These are phyloP conservation scores for Aricia agestis DNA, from an alignment of 1,140 invertebrate genomes.

Conservation along the genomic window DNA sequence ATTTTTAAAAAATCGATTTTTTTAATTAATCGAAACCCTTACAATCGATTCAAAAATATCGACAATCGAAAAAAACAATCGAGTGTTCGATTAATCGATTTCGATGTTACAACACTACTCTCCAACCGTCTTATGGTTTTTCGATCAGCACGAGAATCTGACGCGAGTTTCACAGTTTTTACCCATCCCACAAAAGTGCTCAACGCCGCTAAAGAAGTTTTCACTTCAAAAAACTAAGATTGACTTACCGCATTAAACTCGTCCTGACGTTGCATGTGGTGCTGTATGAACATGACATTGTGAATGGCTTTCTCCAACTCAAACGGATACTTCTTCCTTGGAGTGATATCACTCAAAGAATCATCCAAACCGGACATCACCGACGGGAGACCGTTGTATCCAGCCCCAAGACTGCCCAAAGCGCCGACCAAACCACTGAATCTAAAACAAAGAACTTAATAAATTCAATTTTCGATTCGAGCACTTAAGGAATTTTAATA, in stretches of 20 bases:
- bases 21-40: too few relatives aligned
- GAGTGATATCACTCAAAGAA: slow-evolving; percentile 86
- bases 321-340: slow-evolving; percentile 91
- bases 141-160: too few relatives aligned
- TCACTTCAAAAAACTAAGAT: not conserved
- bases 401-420: slow-evolving; percentile 79
- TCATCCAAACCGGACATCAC: slow-evolving; percentile 88
- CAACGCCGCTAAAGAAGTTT: too few relatives aligned
- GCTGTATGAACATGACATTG: slow-evolving; percentile 96
- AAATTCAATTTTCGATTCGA: not conserved
- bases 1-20: too few relatives aligned
- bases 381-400: slow-evolving; percentile 87
- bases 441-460: slow-evolving; percentile 58
- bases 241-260: slow-evolving; percentile 92
- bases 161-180: too few relatives aligned
- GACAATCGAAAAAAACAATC: too few relatives aligned
- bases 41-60: too few relatives aligned
- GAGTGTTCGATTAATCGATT: too few relatives aligned
- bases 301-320: slow-evolving; percentile 95
- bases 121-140: too few relatives aligned
- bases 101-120: too few relatives aligned
- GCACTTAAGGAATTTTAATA: slow-evolving; percentile 15
- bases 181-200: too few relatives aligned
- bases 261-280: slow-evolving; percentile 94
- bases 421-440: slow-evolving; percentile 83